Evolutionary conservation across 1,140 invertebrate genomes (phyloP).

Genomic region (Yoshiicerus persimilis): DNA sequence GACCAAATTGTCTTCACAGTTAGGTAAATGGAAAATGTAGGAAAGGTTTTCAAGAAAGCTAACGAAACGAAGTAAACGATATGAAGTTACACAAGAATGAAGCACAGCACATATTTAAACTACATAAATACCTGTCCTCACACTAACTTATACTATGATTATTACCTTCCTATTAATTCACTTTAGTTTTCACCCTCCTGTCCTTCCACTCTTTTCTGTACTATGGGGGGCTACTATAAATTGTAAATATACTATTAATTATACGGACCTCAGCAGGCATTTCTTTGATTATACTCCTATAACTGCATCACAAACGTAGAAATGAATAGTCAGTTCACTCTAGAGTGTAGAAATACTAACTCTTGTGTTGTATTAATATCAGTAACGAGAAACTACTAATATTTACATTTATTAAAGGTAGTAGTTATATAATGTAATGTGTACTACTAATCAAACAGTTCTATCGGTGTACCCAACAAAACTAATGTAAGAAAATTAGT

Average conservation of each 20-base stretch:
- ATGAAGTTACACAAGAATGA: not conserved
- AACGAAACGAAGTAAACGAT: not conserved
- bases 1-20: conserved; percentile 19
- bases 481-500: not conserved
- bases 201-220: not conserved
- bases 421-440: not conserved
- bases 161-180: not conserved
- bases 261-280: not conserved
- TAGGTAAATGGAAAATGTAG: not conserved
- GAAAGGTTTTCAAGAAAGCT: not conserved
- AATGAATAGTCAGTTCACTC: too few species aligned
- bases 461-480: not conserved
- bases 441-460: not conserved
- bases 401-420: not conserved
- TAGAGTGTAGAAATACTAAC: too few species aligned
- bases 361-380: too few species aligned
- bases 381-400: not conserved
- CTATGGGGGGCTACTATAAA: not conserved
- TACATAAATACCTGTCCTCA: not conserved
- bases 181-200: not conserved
- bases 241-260: not conserved
- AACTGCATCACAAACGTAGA: too few species aligned
- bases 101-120: conserved; percentile 3
- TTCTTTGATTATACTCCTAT: too few species aligned
- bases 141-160: not conserved